Evolutionary conservation across 2,797 vertebrate species (phyloP).

Genomic region (Scyliorhinus canicula): DNA sequence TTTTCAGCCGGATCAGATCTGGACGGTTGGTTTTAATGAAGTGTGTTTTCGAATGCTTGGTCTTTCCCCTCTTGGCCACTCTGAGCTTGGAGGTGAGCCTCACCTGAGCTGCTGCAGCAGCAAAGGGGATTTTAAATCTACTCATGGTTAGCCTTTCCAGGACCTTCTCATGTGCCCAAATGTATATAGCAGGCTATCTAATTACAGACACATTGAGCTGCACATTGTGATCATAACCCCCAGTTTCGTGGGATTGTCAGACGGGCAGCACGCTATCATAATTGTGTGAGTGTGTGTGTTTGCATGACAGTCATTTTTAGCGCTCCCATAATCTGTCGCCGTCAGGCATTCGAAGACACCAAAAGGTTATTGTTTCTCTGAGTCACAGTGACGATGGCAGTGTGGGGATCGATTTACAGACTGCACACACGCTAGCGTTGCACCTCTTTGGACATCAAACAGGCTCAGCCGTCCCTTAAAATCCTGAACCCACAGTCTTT

Average conservation of each 20-base stretch:
- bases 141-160: background rate
- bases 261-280: background rate
- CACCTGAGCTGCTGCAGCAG: background rate
- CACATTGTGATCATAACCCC: background rate
- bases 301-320: background rate
- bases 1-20: background rate
- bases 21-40: background rate
- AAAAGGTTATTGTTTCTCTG: constrained; percentile 47
- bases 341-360: constrained; percentile 42
- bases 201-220: background rate
- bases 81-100: background rate
- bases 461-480: background rate
- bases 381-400: constrained; percentile 52
- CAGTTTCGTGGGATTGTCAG: background rate
- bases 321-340: constrained; percentile 50
- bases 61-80: background rate
- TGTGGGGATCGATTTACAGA: constrained; percentile 61
- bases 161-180: background rate
- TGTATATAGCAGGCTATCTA: too few relatives aligned
- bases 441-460: constrained; percentile 44
- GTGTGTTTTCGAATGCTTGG: background rate
- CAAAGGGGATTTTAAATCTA: background rate
- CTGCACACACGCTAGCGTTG: constrained; percentile 66
- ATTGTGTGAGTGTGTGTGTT: constrained; percentile 22
- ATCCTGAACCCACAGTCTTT: background rate